Percentiles rank a stretch among this genome's conserved stretches.
These are phyloP conservation scores for Drosophila bifasciata DNA, from an alignment of 1,140 invertebrate genomes.

Conservation along the genomic window DNA sequence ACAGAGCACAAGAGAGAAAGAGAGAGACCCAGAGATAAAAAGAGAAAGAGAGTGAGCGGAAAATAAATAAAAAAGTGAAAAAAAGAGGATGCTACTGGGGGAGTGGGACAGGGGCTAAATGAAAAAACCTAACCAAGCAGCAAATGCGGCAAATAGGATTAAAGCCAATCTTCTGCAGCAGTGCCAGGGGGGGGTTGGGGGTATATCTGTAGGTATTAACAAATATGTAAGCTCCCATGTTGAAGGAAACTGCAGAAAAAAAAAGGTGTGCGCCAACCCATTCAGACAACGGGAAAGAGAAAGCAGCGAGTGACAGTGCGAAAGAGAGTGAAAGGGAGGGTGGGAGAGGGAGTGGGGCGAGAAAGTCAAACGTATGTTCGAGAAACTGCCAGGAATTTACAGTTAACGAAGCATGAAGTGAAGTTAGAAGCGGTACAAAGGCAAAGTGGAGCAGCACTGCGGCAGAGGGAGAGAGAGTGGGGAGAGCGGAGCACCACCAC, in stretches of 20 bases:
- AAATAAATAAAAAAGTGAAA: slow-evolving; percentile 22
- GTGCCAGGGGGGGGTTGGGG: slow-evolving; percentile 40
- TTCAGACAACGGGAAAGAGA: slow-evolving; percentile 4
- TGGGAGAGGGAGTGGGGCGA: slow-evolving; percentile 6
- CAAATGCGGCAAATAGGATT: slow-evolving; percentile 81
- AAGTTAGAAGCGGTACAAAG: slow-evolving; percentile 50
- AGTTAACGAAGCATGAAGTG: slow-evolving; percentile 79
- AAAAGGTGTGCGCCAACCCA: slow-evolving; percentile 40
- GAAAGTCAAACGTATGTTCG: slow-evolving; percentile 54
- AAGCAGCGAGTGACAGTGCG: slow-evolving; percentile 21
- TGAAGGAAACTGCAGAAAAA: slow-evolving; percentile 17
- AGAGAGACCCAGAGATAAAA: no score
- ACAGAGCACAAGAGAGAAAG: neutral
- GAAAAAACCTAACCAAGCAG: slow-evolving; percentile 79
- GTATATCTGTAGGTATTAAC: slow-evolving; percentile 72
- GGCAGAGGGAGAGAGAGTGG: neutral
- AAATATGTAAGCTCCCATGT: slow-evolving; percentile 58
- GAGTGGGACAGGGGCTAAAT: slow-evolving; percentile 54
- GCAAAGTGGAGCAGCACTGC: no score
- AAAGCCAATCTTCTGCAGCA: slow-evolving; percentile 76
- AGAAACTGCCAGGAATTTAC: slow-evolving; percentile 63
- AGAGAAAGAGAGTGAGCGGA: neutral
- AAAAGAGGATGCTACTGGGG: neutral
- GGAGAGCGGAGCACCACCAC: neutral
- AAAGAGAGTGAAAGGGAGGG: slow-evolving; percentile 11